Percentiles rank a stretch among this genome's conserved stretches.
phyloP scores from a whole-genome alignment of 2,888 invertebrate species.

The Galerucella calmariensis region DNA sequence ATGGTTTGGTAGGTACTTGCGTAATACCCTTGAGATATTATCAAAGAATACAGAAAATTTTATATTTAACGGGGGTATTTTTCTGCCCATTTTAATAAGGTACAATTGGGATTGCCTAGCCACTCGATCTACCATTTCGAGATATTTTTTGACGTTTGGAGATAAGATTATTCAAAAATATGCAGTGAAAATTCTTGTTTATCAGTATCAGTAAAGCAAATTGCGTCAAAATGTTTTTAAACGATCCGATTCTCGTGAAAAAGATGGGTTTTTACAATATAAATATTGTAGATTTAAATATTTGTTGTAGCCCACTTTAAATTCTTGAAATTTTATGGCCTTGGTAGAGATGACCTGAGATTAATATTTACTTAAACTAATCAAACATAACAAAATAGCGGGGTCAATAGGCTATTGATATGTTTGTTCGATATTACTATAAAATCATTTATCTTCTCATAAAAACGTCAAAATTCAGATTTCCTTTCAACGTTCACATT shows the following conservation, averaged over 20 bases:
- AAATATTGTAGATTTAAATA: neutral
- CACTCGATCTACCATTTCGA: too few species aligned
- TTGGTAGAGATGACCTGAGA: neutral
- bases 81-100: too few species aligned
- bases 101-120: too few species aligned
- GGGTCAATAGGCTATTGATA: neutral
- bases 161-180: too few species aligned
- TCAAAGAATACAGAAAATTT: too few species aligned
- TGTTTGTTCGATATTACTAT: neutral
- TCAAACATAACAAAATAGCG: neutral
- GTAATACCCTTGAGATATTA: too few species aligned
- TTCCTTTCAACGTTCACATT: neutral
- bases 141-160: too few species aligned
- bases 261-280: neutral
- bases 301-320: neutral
- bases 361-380: neutral
- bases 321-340: neutral
- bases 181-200: too few species aligned
- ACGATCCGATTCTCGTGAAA: neutral
- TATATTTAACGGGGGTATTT: too few species aligned
- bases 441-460: neutral
- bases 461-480: neutral
- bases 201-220: neutral
- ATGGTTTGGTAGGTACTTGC: too few species aligned
- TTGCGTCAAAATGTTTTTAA: neutral